These are phyloP conservation scores for Xestia sexstrigata DNA, from an alignment of 2,888 invertebrate species.

Conservation along the genomic window DNA sequence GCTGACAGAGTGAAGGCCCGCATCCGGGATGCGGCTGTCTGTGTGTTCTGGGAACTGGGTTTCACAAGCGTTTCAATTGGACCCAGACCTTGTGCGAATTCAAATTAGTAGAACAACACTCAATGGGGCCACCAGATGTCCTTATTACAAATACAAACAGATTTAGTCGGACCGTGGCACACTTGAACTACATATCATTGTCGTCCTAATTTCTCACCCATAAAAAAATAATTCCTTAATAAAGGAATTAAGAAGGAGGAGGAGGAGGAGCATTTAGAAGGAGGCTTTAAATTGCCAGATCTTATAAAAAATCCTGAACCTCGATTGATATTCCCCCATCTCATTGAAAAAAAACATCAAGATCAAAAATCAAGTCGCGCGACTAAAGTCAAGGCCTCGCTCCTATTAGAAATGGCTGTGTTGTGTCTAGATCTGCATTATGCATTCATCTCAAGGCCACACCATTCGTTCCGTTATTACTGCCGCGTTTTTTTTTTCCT, in stretches of 20 bases:
- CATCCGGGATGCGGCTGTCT: slow-evolving; percentile 37
- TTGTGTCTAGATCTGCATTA: slow-evolving; percentile 64
- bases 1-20: neutral
- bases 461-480: slow-evolving; percentile 64
- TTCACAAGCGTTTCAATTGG: slow-evolving; percentile 11
- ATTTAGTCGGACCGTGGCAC: neutral
- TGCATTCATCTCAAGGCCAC: slow-evolving; percentile 71
- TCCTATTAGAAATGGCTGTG: slow-evolving; percentile 50
- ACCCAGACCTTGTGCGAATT: slow-evolving; percentile 25
- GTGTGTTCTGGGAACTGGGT: slow-evolving; percentile 20
- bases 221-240: too few relatives aligned
- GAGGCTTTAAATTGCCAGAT: neutral
- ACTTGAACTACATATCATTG: neutral
- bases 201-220: neutral
- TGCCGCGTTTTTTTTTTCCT: slow-evolving; percentile 64
- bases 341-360: slow-evolving; percentile 11
- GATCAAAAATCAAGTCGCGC: slow-evolving; percentile 13
- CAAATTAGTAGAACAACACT: slow-evolving; percentile 3
- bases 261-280: too few relatives aligned
- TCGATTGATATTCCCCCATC: neutral
- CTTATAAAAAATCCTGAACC: neutral
- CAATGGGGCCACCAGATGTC: neutral
- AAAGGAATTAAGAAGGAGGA: too few relatives aligned
- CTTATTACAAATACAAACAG: slow-evolving; percentile 3
- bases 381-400: slow-evolving; percentile 59